Evolutionary conservation across 1,140 invertebrate genomes (phyloP).

Genomic region (Conopomorpha cramerella): DNA sequence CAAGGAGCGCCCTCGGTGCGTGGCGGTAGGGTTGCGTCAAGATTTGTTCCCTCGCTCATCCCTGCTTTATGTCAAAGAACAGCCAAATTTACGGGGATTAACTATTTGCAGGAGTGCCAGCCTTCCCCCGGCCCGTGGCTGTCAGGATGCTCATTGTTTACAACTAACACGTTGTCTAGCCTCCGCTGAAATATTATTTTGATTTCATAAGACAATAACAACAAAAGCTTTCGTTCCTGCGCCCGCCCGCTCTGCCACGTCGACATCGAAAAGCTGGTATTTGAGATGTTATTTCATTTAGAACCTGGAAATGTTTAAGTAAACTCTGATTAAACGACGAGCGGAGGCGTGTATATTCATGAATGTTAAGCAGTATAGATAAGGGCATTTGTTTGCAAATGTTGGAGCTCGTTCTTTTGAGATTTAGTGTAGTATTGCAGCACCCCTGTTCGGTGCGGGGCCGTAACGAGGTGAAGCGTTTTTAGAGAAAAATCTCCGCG

Average conservation of each 20-base stretch:
- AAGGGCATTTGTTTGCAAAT: too few species aligned
- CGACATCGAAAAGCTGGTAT: too few species aligned
- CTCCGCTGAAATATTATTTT: background rate
- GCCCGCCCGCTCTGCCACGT: too few species aligned
- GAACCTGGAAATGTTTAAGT: too few species aligned
- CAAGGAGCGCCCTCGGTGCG: slow-evolving; percentile 20
- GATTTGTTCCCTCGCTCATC: slow-evolving; percentile 3
- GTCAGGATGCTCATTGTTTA: background rate
- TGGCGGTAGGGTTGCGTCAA: slow-evolving; percentile 19
- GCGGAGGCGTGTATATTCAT: too few species aligned
- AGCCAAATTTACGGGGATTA: slow-evolving; percentile 21
- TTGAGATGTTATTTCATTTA: too few species aligned
- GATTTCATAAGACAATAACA: background rate
- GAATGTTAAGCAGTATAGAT: too few species aligned
- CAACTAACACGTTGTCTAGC: background rate
- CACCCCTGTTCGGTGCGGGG: too few species aligned
- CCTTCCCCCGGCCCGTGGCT: background rate
- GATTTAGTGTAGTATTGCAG: too few species aligned
- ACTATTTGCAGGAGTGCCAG: slow-evolving; percentile 11
- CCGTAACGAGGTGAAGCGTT: too few species aligned
- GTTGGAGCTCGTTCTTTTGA: too few species aligned
- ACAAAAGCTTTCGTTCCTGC: background rate
- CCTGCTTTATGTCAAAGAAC: slow-evolving; percentile 25
- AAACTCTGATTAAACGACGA: too few species aligned
- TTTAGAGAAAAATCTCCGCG: background rate